Base-by-base conservation (phyloP, 2,797 vertebrate species). In the Danio choprae region DNA sequence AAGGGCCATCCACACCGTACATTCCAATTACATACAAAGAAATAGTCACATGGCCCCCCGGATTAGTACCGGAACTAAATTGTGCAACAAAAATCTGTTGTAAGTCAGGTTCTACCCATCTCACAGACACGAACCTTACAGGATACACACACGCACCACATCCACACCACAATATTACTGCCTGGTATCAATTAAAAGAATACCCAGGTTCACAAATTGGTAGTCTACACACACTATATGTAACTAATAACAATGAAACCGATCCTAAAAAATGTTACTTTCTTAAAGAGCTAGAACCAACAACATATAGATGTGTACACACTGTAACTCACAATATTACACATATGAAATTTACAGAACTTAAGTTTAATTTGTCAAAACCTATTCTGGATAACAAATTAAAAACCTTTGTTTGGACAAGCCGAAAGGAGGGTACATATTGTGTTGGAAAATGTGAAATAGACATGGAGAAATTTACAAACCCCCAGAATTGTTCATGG, bases 141-240 rank as follows among this genome's bases (percentile, higher is more conserved):
- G 63, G 63, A 8, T n/a, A 20, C 63, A 65, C 40, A 16, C 7
- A 4, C 4, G 4, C 13, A 44, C 40, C 7, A 6, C 6, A 10
- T 8, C 4, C n/a, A 2, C 9, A 3, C n/a, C 41, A 65, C 40
- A 65, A 65, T 13, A 18, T 65, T 4, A 65, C 38, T 8, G 10
- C 40, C 41, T 67, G 63, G 16, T 67, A 44, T 67, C 41, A 67
- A n/a, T 41, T 65, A 44, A 65, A 65, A 65, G 18, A 9, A 16
- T 41, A 65, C 7, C 41, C 63, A 65, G 40, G 36, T 7, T 60
- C 18, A 4, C 29, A 20, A 20, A 38, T 40, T 62, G 29, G 29
- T 11, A 6, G 6, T 4, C 11, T 40, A 6, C 4, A 36, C 29
- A 63, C 60, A 4, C 11, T 41, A 13, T 41, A 63, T 7, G 10